Conservation (phyloP, 2,888 invertebrate genomes). For the Drosophila bunnanda region DNA sequence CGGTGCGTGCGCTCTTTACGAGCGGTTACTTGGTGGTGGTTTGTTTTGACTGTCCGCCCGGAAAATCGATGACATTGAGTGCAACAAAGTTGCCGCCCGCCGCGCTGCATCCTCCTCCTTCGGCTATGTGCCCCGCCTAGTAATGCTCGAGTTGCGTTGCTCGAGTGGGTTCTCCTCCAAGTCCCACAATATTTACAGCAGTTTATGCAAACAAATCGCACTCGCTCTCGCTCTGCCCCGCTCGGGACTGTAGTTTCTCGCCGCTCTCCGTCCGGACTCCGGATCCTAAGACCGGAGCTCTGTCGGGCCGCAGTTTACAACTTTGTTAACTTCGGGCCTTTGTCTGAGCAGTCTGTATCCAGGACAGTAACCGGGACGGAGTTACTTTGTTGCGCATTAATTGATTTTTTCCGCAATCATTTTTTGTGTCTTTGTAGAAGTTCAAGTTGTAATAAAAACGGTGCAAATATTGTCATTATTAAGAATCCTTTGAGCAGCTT, state of each 20-base stretch:
- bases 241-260: constrained; percentile 25
- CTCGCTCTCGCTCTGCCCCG: constrained; percentile 30
- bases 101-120: constrained; percentile 27
- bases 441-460: constrained; percentile 31
- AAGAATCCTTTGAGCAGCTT: constrained; percentile 5
- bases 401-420: constrained; percentile 73
- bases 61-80: constrained; percentile 84
- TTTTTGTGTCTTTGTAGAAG: constrained; percentile 40
- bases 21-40: constrained; percentile 58
- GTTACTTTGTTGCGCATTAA: constrained; percentile 81
- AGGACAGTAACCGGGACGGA: constrained; percentile 81
- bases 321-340: constrained; percentile 79
- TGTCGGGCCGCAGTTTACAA: constrained; percentile 62
- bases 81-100: constrained; percentile 79
- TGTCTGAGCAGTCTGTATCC: constrained; percentile 71
- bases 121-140: constrained; percentile 55
- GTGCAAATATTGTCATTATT: constrained; percentile 40
- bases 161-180: constrained; percentile 24
- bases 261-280: constrained; percentile 55
- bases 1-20: constrained; percentile 31
- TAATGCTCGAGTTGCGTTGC: constrained; percentile 37
- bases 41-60: constrained; percentile 64
- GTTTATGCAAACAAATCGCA: constrained; percentile 55
- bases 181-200: constrained; percentile 63
- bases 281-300: constrained; percentile 34